Evolutionary conservation across 2,797 vertebrate genomes (phyloP).

Genomic region (Anomalospiza imberbis): DNA sequence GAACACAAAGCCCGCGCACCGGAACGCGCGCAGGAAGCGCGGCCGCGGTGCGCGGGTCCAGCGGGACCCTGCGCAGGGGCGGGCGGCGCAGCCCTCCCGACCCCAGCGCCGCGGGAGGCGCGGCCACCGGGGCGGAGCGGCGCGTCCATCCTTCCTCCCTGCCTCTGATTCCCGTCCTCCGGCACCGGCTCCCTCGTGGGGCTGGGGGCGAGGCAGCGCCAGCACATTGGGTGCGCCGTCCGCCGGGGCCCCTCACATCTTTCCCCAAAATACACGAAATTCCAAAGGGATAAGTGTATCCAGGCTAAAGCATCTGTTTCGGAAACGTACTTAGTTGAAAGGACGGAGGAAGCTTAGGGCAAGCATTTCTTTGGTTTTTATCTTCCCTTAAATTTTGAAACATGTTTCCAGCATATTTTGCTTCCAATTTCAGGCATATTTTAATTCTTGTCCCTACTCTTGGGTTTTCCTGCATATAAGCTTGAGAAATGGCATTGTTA

Average conservation of each 20-base stretch:
- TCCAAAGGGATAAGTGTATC: background rate
- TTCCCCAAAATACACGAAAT: background rate
- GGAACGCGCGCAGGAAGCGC: background rate
- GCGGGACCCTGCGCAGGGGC: background rate
- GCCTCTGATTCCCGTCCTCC: accelerated
- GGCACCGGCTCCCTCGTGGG: background rate
- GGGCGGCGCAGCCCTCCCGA: no score
- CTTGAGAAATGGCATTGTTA: background rate
- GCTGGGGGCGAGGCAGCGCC: background rate
- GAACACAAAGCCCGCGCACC: accelerated
- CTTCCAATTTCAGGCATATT: background rate
- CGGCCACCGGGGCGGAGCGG: background rate
- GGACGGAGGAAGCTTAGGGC: background rate
- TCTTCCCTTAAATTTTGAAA: background rate
- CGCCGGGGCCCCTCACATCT: accelerated
- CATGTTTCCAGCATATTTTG: background rate
- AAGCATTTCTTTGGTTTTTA: background rate
- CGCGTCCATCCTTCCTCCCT: accelerated
- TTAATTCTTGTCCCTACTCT: background rate
- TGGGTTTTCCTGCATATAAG: background rate
- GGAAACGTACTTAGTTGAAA: background rate
- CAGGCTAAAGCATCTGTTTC: background rate
- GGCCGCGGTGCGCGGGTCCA: background rate
- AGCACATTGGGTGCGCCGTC: accelerated
- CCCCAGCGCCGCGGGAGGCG: background rate